Percentiles rank a stretch among this genome's conserved stretches.
Conservation (phyloP, 2,888 invertebrate species). For the Periphyllus acericola region DNA sequence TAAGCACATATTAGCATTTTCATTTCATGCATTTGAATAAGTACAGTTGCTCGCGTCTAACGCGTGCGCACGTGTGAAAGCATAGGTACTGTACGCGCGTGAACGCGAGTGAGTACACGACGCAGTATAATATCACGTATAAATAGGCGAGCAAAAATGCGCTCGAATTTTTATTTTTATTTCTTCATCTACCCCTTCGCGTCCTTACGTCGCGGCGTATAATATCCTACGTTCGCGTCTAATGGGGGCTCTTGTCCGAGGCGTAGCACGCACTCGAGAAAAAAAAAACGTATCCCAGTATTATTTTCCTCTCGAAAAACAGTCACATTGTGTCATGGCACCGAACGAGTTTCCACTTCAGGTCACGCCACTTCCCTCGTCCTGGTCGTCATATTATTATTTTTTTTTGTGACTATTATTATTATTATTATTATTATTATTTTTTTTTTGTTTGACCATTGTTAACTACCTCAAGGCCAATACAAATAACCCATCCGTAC, state of each 20-base stretch:
- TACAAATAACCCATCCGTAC: constrained; percentile 24
- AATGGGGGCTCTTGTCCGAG: constrained; percentile 43
- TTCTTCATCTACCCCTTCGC: neutral
- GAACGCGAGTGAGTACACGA: neutral
- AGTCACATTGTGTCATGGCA: constrained; percentile 43
- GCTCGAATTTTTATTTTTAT: constrained; percentile 2
- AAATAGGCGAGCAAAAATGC: neutral
- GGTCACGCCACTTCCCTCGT: neutral
- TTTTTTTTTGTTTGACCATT: constrained; percentile 18
- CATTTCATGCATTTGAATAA: constrained; percentile 27
- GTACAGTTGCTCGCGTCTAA: neutral
- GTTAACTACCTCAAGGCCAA: constrained; percentile 43
- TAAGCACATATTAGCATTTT: constrained; percentile 34
- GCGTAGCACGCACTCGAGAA: constrained; percentile 1
- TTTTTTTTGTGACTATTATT: neutral
- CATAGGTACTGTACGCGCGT: neutral
- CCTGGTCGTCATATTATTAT: constrained; percentile 1
- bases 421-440: constrained; percentile 2
- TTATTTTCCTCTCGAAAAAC: constrained; percentile 49
- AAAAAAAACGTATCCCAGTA: constrained; percentile 5
- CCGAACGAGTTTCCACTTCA: constrained; percentile 47
- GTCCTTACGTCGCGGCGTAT: neutral
- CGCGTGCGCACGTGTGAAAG: neutral
- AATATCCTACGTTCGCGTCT: constrained; percentile 6
- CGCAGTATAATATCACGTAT: neutral